Conservation (phyloP, 1,140 invertebrate genomes). For the Uloborus diversus region DNA sequence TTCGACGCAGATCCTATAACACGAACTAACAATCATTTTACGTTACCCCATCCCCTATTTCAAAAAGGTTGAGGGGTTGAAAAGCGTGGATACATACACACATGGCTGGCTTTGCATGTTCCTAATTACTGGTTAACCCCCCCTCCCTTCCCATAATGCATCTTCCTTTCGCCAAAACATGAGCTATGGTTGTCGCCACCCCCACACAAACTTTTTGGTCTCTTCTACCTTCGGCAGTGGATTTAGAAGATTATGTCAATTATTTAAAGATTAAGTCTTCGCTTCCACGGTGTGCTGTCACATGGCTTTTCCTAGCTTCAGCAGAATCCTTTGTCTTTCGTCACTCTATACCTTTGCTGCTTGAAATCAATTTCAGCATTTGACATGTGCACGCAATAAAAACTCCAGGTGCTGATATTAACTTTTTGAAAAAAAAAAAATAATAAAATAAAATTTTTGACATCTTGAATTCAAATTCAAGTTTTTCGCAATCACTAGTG, state of each 20-base stretch:
- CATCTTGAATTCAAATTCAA: no score
- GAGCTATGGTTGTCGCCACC: not conserved
- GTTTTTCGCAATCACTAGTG: no score
- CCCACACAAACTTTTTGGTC: not conserved
- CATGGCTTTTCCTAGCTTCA: no score
- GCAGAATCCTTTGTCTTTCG: no score
- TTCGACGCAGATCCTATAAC: no score
- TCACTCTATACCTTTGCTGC: no score
- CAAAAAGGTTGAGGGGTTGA: not conserved
- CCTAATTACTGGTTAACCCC: slow-evolving; percentile 51
- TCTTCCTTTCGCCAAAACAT: slow-evolving; percentile 11
- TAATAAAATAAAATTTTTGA: no score
- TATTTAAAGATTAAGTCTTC: slow-evolving; percentile 49
- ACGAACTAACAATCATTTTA: slow-evolving; percentile 19
- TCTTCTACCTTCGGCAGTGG: no score
- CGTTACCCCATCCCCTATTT: not conserved
- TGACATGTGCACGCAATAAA: no score
- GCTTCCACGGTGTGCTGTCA: not conserved
- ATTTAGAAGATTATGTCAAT: slow-evolving; percentile 48
- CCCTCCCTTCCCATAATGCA: slow-evolving; percentile 27
- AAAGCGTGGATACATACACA: not conserved
- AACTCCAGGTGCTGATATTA: no score
- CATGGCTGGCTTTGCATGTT: not conserved
- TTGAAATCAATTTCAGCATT: no score
- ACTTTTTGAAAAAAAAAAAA: no score